A percentile compares a stretch with the other conserved stretches of the same genome.
Evolutionary conservation across 1,140 invertebrate species (phyloP).

Genomic region (Drosophila ironensis): DNA sequence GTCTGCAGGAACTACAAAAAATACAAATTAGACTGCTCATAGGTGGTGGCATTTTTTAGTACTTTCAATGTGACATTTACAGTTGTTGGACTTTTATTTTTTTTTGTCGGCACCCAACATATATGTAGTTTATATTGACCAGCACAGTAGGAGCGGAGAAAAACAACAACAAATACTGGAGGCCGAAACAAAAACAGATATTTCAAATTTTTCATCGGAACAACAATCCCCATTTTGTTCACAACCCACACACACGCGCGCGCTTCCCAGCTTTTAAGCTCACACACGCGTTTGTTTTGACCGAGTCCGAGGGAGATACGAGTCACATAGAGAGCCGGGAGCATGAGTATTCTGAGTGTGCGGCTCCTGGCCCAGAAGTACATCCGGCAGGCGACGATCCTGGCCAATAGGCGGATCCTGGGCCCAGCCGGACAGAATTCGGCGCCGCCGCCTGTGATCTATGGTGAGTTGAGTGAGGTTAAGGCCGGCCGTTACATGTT

Average conservation of each 20-base stretch:
- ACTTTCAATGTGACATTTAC: too few relatives aligned
- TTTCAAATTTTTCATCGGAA: not conserved
- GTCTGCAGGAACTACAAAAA: too few relatives aligned
- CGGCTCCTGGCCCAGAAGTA: constrained; percentile 53
- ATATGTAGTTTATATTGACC: too few relatives aligned
- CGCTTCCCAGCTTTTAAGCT: too few relatives aligned
- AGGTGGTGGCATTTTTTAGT: too few relatives aligned
- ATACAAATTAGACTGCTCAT: too few relatives aligned
- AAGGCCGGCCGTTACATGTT: not conserved
- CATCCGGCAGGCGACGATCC: constrained; percentile 65
- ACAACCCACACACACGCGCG: not conserved
- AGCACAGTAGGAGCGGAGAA: not conserved
- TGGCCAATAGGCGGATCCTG: constrained; percentile 48
- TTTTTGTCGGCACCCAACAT: too few relatives aligned
- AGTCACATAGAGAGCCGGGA: constrained; percentile 30
- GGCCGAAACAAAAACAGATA: not conserved
- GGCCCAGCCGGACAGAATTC: constrained; percentile 14
- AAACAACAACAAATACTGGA: not conserved
- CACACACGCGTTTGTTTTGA: constrained; percentile 56
- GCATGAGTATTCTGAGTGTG: constrained; percentile 71
- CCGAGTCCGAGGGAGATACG: not conserved
- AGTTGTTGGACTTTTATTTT: too few relatives aligned
- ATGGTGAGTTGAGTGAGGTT: constrained; percentile 64
- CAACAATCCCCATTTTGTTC: not conserved
- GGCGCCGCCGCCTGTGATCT: constrained; percentile 12